Percentiles rank a stretch among this genome's conserved stretches.
phyloP scores from a whole-genome alignment of 2,888 invertebrate species.

The Drosophila colorata region DNA sequence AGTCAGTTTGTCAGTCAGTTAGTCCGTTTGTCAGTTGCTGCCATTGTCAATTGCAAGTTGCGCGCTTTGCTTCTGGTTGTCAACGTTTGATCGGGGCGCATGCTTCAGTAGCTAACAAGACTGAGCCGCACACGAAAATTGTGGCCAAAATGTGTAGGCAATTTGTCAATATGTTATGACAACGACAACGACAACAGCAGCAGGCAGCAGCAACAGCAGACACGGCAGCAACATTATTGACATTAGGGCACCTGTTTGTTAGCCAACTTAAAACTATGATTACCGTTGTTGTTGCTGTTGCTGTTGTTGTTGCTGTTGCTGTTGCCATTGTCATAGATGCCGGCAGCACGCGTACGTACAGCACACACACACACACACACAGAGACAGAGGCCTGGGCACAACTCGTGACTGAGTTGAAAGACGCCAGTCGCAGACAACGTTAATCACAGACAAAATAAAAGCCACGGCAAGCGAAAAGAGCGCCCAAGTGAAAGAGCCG shows the following conservation, averaged over 20 bases:
- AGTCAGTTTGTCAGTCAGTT: conserved; percentile 1
- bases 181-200: conserved; percentile 34
- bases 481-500: conserved; percentile 64
- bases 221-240: conserved; percentile 67
- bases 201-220: conserved; percentile 14
- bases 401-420: conserved; percentile 71
- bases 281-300: conserved; percentile 65
- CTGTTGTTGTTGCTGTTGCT: conserved; percentile 38
- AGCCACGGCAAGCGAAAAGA: conserved; percentile 24
- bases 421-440: conserved; percentile 60
- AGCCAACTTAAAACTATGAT: conserved; percentile 73
- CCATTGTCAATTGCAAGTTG: conserved; percentile 22
- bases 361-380: conserved; percentile 28
- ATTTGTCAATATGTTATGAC: conserved; percentile 78
- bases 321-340: conserved; percentile 50
- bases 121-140: conserved; percentile 42
- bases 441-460: conserved; percentile 72
- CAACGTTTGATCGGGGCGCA: conserved; percentile 67
- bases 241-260: conserved; percentile 80
- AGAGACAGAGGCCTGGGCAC: conserved; percentile 37
- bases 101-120: conserved; percentile 69
- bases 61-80: conserved; percentile 37
- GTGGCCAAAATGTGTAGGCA: conserved; percentile 77
- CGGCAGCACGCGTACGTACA: conserved; percentile 70
- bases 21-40: not conserved